Conservation (phyloP, 2,113 vertebrate genomes). For the Anarhynchus alexandrinus region DNA sequence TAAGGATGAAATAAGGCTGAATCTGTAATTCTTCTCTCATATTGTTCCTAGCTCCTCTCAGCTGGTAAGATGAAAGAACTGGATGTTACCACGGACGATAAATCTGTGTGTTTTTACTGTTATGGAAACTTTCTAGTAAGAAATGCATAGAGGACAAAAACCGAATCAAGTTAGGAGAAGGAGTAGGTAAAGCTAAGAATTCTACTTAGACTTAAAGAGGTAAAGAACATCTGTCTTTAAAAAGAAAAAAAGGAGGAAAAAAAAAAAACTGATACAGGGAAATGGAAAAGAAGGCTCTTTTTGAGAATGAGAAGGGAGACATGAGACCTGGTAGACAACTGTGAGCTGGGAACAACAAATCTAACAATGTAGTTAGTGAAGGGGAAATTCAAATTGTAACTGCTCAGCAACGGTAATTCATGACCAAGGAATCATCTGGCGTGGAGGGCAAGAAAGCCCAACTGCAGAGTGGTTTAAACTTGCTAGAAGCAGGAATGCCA, state of each 20-base stretch:
- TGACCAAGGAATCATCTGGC: not conserved
- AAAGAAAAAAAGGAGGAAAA: no score
- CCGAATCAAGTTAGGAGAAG: not conserved
- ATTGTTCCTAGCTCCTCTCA: not conserved
- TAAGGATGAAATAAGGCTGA: not conserved
- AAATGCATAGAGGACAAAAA: not conserved
- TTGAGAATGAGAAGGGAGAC: not conserved
- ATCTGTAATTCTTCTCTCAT: not conserved
- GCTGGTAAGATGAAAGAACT: not conserved
- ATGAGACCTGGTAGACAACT: not conserved
- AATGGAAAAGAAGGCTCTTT: not conserved
- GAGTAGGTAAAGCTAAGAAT: not conserved
- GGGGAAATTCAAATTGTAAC: not conserved
- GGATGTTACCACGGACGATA: not conserved
- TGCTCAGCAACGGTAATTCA: not conserved
- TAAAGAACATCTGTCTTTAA: not conserved
- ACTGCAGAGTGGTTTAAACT: not conserved
- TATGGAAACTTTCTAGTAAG: not conserved
- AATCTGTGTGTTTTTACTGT: not conserved
- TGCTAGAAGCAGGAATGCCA: not conserved
- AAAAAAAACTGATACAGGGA: not conserved
- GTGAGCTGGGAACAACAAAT: not conserved
- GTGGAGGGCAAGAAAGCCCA: not conserved
- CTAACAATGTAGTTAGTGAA: not conserved
- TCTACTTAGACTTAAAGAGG: not conserved